Evolutionary conservation across 2,888 invertebrate genomes (phyloP), one percentile per base, ranked within the genome.

Genomic region (Germaria angustata): DNA sequence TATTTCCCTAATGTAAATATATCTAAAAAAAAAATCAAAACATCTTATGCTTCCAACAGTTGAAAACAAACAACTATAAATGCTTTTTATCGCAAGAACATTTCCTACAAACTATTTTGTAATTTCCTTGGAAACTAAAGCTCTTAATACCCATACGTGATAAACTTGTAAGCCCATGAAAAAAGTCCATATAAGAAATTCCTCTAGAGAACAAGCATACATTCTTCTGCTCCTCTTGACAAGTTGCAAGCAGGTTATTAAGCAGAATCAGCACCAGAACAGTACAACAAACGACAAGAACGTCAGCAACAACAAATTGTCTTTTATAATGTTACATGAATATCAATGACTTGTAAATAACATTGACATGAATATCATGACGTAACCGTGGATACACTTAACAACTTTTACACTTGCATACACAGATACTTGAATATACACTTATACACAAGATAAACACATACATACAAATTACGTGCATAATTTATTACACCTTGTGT

Each of bases 291-390:
- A 9, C 51, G 20, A 15, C 59, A 39, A 32, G 32, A 61, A 75
- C 39, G 51, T 44, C 65, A 69, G 24, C 51, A 53, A 69, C 22
- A 79, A 79, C 61, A 49, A 69, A 65, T 61, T 77, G 68, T 68
- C 49, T 61, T 22, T 68, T 44, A 11, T 51, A 44, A 61, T 69
- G 68, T 77, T 51, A 79, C 82, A 75, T 82, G 75, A 81, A 79
- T 82, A 82, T 79, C 79, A 82, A 82, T 82, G 82, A 79, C 82
- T 75, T 79, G 73, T 82, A 79, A 82, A 82, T 75, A 75, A 75
- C 69, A 82, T 75, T 79, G 82, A 82, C 82, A 82, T 79, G 53
- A 69, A 75, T 82, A 82, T 79, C 82, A 79, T 82, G 78, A 82
- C 82, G 55, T 81, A 81, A 77, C 63, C 63, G 32, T 44, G 49